Conservation (phyloP, 2,113 vertebrate genomes). For the Leptosomus discolor region DNA sequence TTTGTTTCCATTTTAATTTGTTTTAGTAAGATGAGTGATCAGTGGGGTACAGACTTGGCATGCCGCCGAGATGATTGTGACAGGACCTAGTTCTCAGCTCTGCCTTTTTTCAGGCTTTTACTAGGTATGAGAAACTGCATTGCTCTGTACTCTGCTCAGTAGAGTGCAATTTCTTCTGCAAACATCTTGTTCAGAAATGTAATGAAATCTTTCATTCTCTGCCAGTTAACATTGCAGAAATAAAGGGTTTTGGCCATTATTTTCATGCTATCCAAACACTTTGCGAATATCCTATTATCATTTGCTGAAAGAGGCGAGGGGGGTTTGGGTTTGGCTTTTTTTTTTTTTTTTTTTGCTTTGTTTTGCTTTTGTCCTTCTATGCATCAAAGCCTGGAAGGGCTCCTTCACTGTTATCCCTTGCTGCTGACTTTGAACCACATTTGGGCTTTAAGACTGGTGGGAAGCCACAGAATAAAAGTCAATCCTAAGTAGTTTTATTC, state of each 20-base stretch:
- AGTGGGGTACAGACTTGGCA: neutral
- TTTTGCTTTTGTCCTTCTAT: neutral
- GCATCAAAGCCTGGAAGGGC: neutral
- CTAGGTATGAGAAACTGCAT: neutral
- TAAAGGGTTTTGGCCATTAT: neutral
- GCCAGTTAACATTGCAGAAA: neutral
- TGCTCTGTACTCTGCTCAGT: neutral
- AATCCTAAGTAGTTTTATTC: constrained; percentile 22
- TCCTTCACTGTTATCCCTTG: neutral
- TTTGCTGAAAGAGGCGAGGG: neutral
- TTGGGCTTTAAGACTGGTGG: neutral
- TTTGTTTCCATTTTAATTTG: neutral
- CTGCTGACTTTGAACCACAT: constrained; percentile 10
- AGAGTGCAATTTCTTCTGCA: neutral
- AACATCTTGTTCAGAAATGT: neutral
- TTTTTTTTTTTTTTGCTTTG: neutral
- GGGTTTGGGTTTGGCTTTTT: neutral
- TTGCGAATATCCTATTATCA: neutral
- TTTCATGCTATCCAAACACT: constrained; percentile 17
- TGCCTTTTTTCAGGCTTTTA: neutral
- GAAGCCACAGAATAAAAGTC: constrained; percentile 22
- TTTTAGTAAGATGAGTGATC: neutral
- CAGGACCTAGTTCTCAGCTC: neutral
- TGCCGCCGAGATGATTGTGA: accelerated
- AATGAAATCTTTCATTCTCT: neutral